Evolutionary conservation across 2,113 vertebrate species (phyloP).

Genomic region (Mormyrus lacerda): DNA sequence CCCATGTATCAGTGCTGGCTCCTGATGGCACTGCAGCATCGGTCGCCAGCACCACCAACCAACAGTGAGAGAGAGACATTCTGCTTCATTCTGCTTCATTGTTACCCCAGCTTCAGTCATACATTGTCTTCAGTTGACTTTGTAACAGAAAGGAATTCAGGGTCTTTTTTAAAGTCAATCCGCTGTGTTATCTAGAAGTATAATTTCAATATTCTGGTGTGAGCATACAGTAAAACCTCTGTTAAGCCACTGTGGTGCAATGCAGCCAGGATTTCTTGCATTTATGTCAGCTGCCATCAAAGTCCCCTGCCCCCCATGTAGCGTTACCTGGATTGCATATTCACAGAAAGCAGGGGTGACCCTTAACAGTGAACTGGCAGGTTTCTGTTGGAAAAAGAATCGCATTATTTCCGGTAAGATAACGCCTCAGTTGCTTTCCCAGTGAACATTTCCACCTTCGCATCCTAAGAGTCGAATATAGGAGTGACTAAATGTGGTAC

Average conservation of each 20-base stretch:
- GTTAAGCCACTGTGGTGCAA: background rate
- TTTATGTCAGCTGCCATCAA: background rate
- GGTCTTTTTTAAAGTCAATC: background rate
- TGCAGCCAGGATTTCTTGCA: background rate
- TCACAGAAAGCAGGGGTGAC: conserved; percentile 79
- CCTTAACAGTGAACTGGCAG: conserved; percentile 84
- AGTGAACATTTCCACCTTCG: background rate
- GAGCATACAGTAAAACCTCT: background rate
- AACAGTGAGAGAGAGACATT: conserved; percentile 56
- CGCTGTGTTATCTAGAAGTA: background rate
- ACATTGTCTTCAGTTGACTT: background rate
- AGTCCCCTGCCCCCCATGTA: conserved; percentile 34
- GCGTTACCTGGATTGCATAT: conserved; percentile 79
- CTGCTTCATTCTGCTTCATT: background rate
- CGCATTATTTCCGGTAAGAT: conserved; percentile 54
- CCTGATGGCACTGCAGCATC: conserved; percentile 72
- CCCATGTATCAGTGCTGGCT: conserved; percentile 69
- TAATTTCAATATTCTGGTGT: background rate
- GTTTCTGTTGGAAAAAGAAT: conserved; percentile 65
- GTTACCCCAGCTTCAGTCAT: background rate
- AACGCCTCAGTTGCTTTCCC: background rate
- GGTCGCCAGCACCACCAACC: conserved; percentile 83
- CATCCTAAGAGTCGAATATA: background rate
- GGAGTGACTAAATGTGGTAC: background rate
- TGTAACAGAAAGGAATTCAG: background rate